Base-by-base conservation (phyloP, 2,797 vertebrate genomes). In the Siniperca obscura region DNA sequence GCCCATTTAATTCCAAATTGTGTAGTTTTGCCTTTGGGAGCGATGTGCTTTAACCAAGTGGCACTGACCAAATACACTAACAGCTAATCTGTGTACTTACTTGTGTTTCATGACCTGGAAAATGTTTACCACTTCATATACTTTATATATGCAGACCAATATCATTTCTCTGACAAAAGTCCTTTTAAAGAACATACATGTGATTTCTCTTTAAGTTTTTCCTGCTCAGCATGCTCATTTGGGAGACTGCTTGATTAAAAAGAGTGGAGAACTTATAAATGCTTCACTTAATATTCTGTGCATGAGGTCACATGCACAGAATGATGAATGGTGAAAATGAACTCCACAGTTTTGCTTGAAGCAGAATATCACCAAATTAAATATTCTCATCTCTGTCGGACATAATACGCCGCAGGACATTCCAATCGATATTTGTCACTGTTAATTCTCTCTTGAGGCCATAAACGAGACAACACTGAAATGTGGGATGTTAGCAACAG, bases 311-410 rank as follows among this genome's bases (percentile, higher is more conserved):
- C 69, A 48, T 82, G 27, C 27, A 30, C 27, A 30, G 27, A 30
- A 30, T 30, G 27, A 30, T 30, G 27, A 30, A 30, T 30, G 27
- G 76, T 71, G 72, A 34, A 90, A 89, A 85, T 88, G 44, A 85
- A 86, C 78, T 81, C 67, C 52, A 27, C 30, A 77, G 46, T 81
- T 77, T 89, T 13, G 70, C 88, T 89, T 42, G 55, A 79, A 87
- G 90, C 80, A 73, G 56, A 92, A 91, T 85, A 76, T 80, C 27
- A 71, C 34, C 72, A 76, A 89, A 91, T 92, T 78, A 86, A 88
- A 85, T 69, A 86, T 88, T 86, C 69, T 70, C 80, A 44, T 89
- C 69, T 87, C 66, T 56, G 57, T 66, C 4, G 6, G 79, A 85
- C 72, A 71, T 27, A 70, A 76, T 67, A 74, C 0, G 38, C 90